Evolutionary conservation across 2,888 invertebrate genomes (phyloP).

Genomic region (Alcis repandata): DNA sequence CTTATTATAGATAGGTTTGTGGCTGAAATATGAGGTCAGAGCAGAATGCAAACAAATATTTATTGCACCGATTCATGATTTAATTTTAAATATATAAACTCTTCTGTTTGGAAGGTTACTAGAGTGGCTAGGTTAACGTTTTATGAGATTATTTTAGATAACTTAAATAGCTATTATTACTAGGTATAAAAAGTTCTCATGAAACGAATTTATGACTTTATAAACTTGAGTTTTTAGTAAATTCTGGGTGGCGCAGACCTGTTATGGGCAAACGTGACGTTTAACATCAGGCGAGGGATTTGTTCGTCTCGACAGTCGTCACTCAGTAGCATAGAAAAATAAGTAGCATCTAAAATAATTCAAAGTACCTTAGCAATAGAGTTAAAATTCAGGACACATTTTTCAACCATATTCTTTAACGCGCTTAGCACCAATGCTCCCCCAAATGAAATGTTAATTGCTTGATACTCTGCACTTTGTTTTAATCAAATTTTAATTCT

Average conservation of each 20-base stretch:
- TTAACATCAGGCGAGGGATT: no score
- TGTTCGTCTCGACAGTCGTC: no score
- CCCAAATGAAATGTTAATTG: not conserved
- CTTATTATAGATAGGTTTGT: not conserved
- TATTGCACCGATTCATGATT: slow-evolving; percentile 27
- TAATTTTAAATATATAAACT: slow-evolving; percentile 28
- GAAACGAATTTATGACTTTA: no score
- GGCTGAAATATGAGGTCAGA: not conserved
- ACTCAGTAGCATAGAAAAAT: no score
- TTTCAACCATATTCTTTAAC: not conserved
- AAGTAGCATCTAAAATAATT: no score
- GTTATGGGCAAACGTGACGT: no score
- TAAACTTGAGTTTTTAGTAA: no score
- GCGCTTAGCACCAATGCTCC: not conserved
- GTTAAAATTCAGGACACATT: no score
- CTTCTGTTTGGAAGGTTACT: slow-evolving; percentile 19
- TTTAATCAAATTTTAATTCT: slow-evolving; percentile 26
- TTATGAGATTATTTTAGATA: not conserved
- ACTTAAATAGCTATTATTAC: no score
- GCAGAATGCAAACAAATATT: slow-evolving; percentile 27
- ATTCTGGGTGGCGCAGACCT: no score
- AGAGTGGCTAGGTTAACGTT: not conserved
- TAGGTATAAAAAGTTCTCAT: no score
- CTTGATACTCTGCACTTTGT: slow-evolving; percentile 8
- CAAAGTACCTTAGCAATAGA: no score